These are phyloP conservation scores for Psilopsiagon aurifrons DNA, from an alignment of 2,113 vertebrate genomes.

Conservation along the genomic window DNA sequence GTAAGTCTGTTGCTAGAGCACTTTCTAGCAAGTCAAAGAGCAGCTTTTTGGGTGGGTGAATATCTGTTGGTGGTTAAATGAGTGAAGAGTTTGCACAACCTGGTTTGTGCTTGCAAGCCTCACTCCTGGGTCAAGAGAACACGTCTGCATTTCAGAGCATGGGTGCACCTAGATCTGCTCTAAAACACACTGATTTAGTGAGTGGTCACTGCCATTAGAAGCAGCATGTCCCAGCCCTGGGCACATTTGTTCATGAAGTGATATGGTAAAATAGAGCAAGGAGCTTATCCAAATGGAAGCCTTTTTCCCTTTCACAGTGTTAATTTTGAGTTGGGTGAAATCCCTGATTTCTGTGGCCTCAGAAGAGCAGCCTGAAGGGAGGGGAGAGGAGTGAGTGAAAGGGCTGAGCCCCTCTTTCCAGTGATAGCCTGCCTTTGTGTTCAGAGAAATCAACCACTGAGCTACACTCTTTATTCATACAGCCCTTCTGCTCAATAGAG, in stretches of 20 bases:
- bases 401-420: background rate
- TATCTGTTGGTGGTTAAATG: background rate
- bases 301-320: background rate
- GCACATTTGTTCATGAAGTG: background rate
- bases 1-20: background rate
- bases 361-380: background rate
- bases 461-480: background rate
- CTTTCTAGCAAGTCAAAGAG: background rate
- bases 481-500: background rate
- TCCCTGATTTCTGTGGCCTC: background rate
- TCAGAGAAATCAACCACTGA: background rate
- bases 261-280: background rate
- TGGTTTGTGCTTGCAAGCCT: background rate
- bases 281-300: background rate
- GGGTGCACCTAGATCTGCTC: background rate
- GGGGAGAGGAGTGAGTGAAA: background rate
- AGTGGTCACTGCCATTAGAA: background rate
- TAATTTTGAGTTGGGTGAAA: background rate
- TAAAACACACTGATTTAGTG: background rate
- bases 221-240: background rate
- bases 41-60: background rate
- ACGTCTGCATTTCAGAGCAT: background rate
- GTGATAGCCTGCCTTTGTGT: background rate
- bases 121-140: background rate
- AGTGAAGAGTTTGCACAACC: background rate